Conservation (phyloP, 1,140 invertebrate genomes). For the Temnothorax nylanderi region DNA sequence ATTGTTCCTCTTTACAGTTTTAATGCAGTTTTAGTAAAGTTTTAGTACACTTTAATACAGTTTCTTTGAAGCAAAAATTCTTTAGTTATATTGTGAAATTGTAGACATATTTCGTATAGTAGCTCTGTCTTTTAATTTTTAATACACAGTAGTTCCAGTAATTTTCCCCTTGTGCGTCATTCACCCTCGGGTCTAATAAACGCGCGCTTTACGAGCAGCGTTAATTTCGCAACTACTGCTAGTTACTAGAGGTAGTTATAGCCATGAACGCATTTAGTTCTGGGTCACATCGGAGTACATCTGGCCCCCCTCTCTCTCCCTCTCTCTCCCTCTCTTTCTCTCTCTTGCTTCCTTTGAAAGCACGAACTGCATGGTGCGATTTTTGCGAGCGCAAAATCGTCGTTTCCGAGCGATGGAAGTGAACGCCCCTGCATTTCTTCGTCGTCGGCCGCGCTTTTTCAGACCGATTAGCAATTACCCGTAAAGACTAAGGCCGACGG, state of each 20-base stretch:
- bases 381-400: conserved; percentile 16
- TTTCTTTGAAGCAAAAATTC: not conserved
- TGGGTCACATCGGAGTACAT: conserved; percentile 40
- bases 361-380: not conserved
- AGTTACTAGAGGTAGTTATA: conserved; percentile 25
- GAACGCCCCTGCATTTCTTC: conserved; percentile 9
- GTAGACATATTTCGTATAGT: not conserved
- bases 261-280: conserved; percentile 56
- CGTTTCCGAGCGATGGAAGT: conserved; percentile 8
- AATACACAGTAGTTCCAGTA: not conserved
- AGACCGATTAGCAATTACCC: conserved; percentile 58
- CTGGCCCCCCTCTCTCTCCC: not conserved
- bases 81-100: not conserved
- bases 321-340: not conserved
- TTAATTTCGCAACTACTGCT: conserved; percentile 68
- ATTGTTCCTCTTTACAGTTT: no score
- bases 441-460: conserved; percentile 32
- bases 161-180: conserved; percentile 61
- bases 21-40: no score
- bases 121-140: not conserved
- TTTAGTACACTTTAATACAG: not conserved
- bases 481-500: conserved; percentile 13
- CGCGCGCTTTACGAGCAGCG: conserved; percentile 60
- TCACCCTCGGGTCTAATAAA: conserved; percentile 65
- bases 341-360: not conserved